These are phyloP conservation scores for Cerceris ruficornis DNA, from an alignment of 2,888 invertebrate genomes.

Conservation along the genomic window DNA sequence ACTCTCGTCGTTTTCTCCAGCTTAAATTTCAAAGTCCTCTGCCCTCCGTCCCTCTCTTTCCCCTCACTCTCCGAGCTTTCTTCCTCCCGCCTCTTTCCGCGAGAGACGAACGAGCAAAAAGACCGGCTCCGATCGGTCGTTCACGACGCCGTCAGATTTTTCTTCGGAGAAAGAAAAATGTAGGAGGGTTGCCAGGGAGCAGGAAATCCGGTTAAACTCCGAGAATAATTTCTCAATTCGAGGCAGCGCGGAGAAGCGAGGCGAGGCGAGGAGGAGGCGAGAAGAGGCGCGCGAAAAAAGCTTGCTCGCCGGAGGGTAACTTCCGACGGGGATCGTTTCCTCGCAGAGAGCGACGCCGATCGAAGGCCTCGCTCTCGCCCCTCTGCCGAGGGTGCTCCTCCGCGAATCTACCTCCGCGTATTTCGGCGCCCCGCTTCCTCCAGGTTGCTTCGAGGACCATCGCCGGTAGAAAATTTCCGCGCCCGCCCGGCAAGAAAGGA, in stretches of 20 bases:
- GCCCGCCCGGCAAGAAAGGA: no score
- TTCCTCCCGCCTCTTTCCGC: not conserved
- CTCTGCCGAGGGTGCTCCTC: no score
- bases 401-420: no score
- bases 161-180: conserved; percentile 2
- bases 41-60: not conserved
- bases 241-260: not conserved
- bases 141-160: not conserved
- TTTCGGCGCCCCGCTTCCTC: no score
- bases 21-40: not conserved
- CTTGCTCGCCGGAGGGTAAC: no score
- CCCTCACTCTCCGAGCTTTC: not conserved
- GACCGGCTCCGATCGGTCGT: not conserved
- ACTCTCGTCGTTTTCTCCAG: not conserved
- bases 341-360: no score
- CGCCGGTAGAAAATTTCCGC: no score
- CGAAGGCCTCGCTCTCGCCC: no score
- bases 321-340: no score
- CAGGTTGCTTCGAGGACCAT: no score
- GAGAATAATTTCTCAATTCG: not conserved
- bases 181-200: not conserved
- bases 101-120: not conserved
- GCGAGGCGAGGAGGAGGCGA: not conserved
- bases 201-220: not conserved
- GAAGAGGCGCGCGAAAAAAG: no score